These are phyloP conservation scores for Pluvialis apricaria DNA, from an alignment of 2,113 vertebrate genomes.

Conservation along the genomic window DNA sequence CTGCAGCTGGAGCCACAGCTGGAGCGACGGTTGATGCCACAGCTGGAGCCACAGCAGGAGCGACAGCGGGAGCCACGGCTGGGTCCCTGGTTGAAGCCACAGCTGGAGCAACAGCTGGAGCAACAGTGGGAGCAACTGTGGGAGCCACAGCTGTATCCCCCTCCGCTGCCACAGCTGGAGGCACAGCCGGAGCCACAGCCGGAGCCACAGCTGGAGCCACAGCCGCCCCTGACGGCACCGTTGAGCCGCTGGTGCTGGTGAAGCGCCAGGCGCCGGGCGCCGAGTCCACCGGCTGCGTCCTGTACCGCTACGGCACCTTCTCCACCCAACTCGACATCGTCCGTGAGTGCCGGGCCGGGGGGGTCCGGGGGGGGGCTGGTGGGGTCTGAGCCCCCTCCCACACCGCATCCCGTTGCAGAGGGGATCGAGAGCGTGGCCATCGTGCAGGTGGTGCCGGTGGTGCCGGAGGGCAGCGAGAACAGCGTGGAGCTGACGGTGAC, in stretches of 20 bases:
- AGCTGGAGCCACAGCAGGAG: neutral
- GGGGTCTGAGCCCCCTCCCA: neutral
- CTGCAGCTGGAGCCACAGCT: neutral
- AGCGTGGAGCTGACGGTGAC: conserved; percentile 88
- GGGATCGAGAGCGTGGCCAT: conserved; percentile 92
- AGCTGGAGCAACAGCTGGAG: too few relatives aligned
- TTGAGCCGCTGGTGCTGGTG: conserved; percentile 73
- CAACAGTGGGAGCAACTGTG: too few relatives aligned
- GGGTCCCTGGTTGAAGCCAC: too few relatives aligned
- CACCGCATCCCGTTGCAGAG: conserved; percentile 69
- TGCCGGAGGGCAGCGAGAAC: conserved; percentile 69
- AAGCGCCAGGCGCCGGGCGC: conserved; percentile 77
- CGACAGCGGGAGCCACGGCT: too few relatives aligned
- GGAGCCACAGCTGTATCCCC: neutral
- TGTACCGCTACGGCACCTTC: conserved; percentile 90
- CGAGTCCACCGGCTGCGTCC: conserved; percentile 72
- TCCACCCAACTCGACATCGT: conserved; percentile 80
- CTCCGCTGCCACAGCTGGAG: neutral
- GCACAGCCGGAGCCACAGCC: neutral
- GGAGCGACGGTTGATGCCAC: neutral
- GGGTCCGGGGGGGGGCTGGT: neutral
- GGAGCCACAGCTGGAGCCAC: neutral
- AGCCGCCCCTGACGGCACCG: neutral
- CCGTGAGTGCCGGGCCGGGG: conserved; percentile 74
- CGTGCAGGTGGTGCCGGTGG: conserved; percentile 78